Percentiles rank a stretch among this genome's conserved stretches.
These are phyloP conservation scores for Rhingia rostrata DNA, from an alignment of 2,888 invertebrate species.

Conservation along the genomic window DNA sequence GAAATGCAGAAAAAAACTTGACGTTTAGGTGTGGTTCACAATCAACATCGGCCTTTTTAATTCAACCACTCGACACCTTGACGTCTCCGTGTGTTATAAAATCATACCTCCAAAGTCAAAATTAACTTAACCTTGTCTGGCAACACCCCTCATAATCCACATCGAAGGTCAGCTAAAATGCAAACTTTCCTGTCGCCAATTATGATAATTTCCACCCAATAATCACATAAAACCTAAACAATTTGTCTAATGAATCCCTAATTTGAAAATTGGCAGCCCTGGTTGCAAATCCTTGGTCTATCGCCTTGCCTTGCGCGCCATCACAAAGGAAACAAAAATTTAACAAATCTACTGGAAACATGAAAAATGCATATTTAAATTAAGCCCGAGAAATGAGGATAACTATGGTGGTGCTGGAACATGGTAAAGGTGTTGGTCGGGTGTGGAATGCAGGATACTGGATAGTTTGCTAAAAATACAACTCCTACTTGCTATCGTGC, in stretches of 20 bases:
- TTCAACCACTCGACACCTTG: no score
- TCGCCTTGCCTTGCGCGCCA: slow-evolving; percentile 3
- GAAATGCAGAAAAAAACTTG: no score
- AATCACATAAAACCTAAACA: not conserved
- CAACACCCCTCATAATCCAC: no score
- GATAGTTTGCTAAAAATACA: slow-evolving; percentile 29
- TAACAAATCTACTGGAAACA: slow-evolving; percentile 63
- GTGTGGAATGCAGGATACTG: not conserved
- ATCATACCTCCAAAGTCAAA: no score
- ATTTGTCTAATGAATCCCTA: not conserved
- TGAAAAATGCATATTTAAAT: slow-evolving; percentile 69
- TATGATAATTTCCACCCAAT: not conserved
- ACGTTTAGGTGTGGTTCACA: no score
- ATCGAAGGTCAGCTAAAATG: no score
- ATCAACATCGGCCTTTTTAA: no score
- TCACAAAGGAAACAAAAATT: slow-evolving; percentile 23
- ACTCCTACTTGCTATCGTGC: slow-evolving; percentile 28
- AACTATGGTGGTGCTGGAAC: slow-evolving; percentile 3
- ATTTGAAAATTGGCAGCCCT: slow-evolving; percentile 42
- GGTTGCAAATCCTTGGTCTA: not conserved
- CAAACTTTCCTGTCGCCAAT: no score
- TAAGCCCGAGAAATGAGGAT: slow-evolving; percentile 28
- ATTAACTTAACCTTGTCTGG: no score
- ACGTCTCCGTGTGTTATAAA: no score
- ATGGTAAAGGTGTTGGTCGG: not conserved